These are phyloP conservation scores for Ophion costatus DNA, from an alignment of 2,888 invertebrate species.

Conservation along the genomic window DNA sequence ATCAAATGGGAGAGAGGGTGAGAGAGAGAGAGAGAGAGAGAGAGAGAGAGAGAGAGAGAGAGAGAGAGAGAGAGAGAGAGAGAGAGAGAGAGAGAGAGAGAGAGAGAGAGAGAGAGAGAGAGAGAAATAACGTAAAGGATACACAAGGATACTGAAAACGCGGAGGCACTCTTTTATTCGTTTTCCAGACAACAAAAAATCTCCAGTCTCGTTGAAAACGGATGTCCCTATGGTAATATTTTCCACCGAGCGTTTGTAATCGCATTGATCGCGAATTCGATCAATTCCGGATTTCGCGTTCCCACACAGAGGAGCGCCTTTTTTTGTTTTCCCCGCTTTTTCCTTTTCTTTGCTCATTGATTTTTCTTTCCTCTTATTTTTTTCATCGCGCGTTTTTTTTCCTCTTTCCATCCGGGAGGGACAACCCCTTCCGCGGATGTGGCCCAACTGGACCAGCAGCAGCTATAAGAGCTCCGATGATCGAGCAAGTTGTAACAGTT, in stretches of 20 bases:
- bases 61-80: too few relatives aligned
- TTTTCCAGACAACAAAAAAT: background rate
- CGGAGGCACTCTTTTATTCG: too few relatives aligned
- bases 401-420: slow-evolving; percentile 60
- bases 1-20: background rate
- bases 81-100: too few relatives aligned
- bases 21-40: background rate
- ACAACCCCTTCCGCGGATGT: slow-evolving; percentile 78
- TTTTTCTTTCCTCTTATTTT: background rate
- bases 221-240: background rate
- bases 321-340: background rate
- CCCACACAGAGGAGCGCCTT: slow-evolving; percentile 4
- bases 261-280: slow-evolving; percentile 19
- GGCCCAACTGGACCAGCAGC: slow-evolving; percentile 76
- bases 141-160: too few relatives aligned
- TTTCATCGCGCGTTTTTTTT: slow-evolving; percentile 8
- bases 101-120: too few relatives aligned
- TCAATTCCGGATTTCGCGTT: slow-evolving; percentile 46
- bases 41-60: too few relatives aligned
- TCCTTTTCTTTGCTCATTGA: background rate
- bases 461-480: slow-evolving; percentile 81
- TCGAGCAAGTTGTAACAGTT: slow-evolving; percentile 79
- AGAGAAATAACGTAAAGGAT: too few relatives aligned
- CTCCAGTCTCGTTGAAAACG: background rate
- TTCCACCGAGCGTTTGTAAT: background rate